Percentiles rank a stretch among this genome's conserved stretches.
Evolutionary conservation across 2,797 vertebrate genomes (phyloP).

Genomic region (Glossophaga mutica): DNA sequence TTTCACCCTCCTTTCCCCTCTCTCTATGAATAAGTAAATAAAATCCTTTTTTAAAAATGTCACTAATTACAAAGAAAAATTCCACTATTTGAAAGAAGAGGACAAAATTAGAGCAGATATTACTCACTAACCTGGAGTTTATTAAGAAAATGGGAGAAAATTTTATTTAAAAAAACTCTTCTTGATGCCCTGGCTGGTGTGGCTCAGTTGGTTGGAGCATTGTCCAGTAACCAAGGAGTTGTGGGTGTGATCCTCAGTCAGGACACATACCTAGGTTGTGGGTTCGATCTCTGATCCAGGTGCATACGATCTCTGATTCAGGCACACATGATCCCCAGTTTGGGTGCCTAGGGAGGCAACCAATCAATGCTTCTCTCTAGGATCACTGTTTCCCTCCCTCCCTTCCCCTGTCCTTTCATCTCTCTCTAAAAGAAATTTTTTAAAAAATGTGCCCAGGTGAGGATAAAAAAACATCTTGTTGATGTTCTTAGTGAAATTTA

Average conservation of each 20-base stretch:
- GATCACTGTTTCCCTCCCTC: not conserved
- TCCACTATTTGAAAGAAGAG: not conserved
- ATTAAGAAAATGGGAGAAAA: not conserved
- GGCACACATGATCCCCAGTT: not conserved
- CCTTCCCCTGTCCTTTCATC: not conserved
- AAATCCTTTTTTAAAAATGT: not conserved
- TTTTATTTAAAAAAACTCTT: too few species aligned
- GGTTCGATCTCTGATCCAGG: not conserved
- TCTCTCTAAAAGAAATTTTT: not conserved
- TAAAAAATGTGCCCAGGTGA: not conserved
- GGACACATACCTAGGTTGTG: not conserved
- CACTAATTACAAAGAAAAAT: not conserved
- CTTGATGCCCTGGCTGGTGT: not conserved
- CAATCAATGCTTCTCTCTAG: not conserved
- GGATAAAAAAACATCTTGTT: not conserved
- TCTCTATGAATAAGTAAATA: not conserved
- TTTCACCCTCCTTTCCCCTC: not conserved
- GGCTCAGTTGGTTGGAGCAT: not conserved
- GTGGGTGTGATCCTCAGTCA: not conserved
- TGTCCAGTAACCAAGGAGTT: not conserved
- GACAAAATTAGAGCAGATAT: not conserved
- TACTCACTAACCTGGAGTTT: not conserved
- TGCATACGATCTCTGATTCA: not conserved
- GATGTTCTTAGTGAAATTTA: not conserved
- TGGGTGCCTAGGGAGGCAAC: not conserved